A percentile compares a stretch with the other conserved stretches of the same genome.
phyloP scores from a whole-genome alignment of 2,113 vertebrate species.

The Percopsis transmontana region DNA sequence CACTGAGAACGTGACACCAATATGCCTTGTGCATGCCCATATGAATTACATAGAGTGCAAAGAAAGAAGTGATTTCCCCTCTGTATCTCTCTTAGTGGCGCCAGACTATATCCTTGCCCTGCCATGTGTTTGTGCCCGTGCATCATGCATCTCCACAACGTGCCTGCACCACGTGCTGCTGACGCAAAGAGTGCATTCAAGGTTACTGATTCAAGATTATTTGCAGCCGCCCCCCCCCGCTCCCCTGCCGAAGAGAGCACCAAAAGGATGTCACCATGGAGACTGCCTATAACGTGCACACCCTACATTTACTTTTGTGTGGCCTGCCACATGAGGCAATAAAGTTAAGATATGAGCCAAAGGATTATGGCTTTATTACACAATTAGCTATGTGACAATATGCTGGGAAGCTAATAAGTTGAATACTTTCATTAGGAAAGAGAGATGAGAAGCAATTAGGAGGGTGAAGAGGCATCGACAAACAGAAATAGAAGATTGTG shows the following conservation, averaged over 20 bases:
- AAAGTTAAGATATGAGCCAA: neutral
- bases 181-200: slow-evolving; percentile 44
- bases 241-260: slow-evolving; percentile 15
- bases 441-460: neutral
- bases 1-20: neutral
- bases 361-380: neutral
- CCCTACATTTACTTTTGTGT: slow-evolving; percentile 47
- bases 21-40: neutral
- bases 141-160: slow-evolving; percentile 38
- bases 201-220: slow-evolving; percentile 49
- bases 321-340: slow-evolving; percentile 23
- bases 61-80: neutral
- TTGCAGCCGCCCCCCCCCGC: neutral
- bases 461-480: neutral
- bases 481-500: neutral
- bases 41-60: neutral
- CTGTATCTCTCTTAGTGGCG: slow-evolving; percentile 2
- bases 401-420: neutral
- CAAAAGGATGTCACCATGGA: slow-evolving; percentile 73
- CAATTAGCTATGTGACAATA: neutral
- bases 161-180: slow-evolving; percentile 33
- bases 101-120: neutral
- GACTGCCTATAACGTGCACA: slow-evolving; percentile 55
- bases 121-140: neutral
- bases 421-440: slow-evolving; percentile 3